A percentile compares a stretch with the other conserved stretches of the same genome.
These are phyloP conservation scores for Passer montanus DNA, from an alignment of 2,113 vertebrate genomes.

Conservation along the genomic window DNA sequence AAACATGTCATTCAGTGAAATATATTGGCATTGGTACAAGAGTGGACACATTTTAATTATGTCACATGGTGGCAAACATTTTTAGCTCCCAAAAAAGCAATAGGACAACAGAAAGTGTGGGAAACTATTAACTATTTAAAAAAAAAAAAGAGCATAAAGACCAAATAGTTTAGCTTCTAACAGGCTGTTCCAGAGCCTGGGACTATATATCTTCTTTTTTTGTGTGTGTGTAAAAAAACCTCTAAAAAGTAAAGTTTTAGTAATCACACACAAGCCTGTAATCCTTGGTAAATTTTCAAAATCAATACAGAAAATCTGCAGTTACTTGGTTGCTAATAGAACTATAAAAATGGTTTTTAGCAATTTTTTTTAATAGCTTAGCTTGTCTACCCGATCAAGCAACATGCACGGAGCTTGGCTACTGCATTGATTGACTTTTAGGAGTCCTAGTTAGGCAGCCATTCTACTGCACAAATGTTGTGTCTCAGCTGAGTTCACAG, in stretches of 20 bases:
- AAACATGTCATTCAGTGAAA: background rate
- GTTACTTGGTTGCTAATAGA: background rate
- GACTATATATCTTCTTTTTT: background rate
- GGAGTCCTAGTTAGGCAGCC: background rate
- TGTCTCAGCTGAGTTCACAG: slow-evolving; percentile 30
- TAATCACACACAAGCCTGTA: background rate
- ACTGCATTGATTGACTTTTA: background rate
- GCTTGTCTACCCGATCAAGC: background rate
- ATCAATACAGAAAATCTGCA: background rate
- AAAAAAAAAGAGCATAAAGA: background rate
- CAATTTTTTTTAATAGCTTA: background rate
- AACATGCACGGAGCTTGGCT: background rate
- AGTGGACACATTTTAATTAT: background rate
- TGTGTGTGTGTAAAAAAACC: background rate
- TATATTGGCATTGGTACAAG: background rate
- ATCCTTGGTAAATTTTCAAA: background rate
- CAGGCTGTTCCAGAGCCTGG: background rate
- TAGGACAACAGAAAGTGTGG: background rate
- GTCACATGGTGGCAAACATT: background rate
- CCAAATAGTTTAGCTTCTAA: background rate
- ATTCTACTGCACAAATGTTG: slow-evolving; percentile 33
- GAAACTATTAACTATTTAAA: background rate
- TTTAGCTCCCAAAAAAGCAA: background rate
- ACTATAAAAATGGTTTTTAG: background rate
- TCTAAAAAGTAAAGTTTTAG: background rate